Conservation (phyloP, 2,888 invertebrate species). For the Eupithecia centaureata region DNA sequence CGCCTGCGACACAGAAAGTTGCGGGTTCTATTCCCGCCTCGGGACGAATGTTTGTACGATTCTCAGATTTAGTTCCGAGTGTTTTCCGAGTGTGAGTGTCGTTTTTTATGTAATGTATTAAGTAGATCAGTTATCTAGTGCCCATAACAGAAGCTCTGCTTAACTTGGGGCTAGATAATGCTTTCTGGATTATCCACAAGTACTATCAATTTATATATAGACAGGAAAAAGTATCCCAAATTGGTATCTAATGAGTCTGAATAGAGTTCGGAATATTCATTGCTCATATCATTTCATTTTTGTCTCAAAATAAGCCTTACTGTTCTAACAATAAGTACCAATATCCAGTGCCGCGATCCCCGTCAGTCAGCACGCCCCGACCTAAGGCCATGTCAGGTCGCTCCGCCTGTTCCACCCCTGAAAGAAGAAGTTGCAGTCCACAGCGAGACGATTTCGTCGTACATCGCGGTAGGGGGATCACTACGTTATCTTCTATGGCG, state of each 20-base stretch:
- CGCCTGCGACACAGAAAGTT: too few relatives aligned
- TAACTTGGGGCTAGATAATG: too few relatives aligned
- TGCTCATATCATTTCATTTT: background rate
- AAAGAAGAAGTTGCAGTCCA: slow-evolving; percentile 70
- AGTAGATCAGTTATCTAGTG: too few relatives aligned
- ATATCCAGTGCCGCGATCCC: slow-evolving; percentile 78
- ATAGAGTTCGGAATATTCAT: background rate
- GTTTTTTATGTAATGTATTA: too few relatives aligned
- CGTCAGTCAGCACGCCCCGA: slow-evolving; percentile 70
- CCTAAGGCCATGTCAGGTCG: slow-evolving; percentile 50
- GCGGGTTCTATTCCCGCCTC: too few relatives aligned
- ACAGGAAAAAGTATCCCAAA: background rate
- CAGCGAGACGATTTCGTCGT: slow-evolving; percentile 90
- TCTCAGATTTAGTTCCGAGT: too few relatives aligned
- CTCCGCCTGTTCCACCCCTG: slow-evolving; percentile 76
- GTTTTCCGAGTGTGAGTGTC: too few relatives aligned
- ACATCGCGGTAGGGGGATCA: slow-evolving; percentile 90
- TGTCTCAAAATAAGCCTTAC: slow-evolving; percentile 4
- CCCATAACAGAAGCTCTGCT: too few relatives aligned
- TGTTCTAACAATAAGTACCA: slow-evolving; percentile 17
- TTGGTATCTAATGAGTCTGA: background rate
- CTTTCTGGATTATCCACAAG: too few relatives aligned
- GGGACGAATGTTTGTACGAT: too few relatives aligned
- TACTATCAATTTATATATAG: too few relatives aligned
- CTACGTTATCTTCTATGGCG: slow-evolving; percentile 87